A percentile compares a stretch with the other conserved stretches of the same genome.
Conservation (phyloP, 1,140 invertebrate species). For the Dendrolimus kikuchii region DNA sequence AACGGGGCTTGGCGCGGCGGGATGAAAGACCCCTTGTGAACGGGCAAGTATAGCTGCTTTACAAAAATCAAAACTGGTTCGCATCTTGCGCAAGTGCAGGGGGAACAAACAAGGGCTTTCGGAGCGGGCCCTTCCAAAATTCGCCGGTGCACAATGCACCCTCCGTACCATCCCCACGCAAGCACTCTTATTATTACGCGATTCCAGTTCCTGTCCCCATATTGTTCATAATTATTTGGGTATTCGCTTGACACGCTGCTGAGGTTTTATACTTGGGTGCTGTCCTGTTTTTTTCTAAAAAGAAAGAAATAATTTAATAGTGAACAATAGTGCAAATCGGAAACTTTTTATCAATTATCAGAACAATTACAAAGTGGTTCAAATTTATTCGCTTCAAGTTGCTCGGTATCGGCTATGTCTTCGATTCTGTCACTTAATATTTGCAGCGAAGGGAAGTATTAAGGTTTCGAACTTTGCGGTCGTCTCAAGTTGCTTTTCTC, state of each 20-base stretch:
- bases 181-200: constrained; percentile 67
- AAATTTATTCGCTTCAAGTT: constrained; percentile 42
- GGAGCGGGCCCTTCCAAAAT: constrained; percentile 65
- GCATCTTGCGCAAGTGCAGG: constrained; percentile 68
- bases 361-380: constrained; percentile 25
- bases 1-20: constrained; percentile 14
- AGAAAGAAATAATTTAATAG: neutral
- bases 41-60: constrained; percentile 34
- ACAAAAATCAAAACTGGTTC: constrained; percentile 69
- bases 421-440: constrained; percentile 66
- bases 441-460: constrained; percentile 69
- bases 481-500: constrained; percentile 70
- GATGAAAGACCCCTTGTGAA: constrained; percentile 39
- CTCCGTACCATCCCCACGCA: constrained; percentile 69
- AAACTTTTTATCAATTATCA: neutral
- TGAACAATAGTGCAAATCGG: neutral
- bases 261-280: constrained; percentile 26
- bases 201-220: constrained; percentile 64
- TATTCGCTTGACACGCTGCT: constrained; percentile 52
- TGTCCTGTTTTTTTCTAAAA: neutral
- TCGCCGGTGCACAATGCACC: constrained; percentile 70
- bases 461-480: constrained; percentile 69
- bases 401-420: constrained; percentile 43
- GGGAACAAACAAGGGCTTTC: constrained; percentile 64
- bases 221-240: constrained; percentile 67